Evolutionary conservation across 2,888 invertebrate species (phyloP).

Genomic region (Barypeithes pellucidus): DNA sequence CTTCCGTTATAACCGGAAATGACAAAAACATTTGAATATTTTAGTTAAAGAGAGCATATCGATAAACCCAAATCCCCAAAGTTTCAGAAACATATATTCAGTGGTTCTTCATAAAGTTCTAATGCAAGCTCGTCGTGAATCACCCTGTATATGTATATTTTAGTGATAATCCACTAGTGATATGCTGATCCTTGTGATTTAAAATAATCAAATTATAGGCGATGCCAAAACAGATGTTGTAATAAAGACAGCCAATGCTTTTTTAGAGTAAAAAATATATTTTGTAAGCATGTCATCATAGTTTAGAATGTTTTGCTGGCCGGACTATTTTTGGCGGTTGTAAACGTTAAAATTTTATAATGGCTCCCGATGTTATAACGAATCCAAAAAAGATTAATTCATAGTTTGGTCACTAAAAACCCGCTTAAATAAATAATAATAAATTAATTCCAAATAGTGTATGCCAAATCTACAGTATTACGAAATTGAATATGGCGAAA

Average conservation of each 20-base stretch:
- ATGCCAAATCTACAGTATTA: constrained; percentile 54
- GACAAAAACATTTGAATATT: too few species aligned
- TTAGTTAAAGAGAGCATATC: too few species aligned
- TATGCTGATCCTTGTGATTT: constrained; percentile 29
- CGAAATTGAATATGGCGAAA: constrained; percentile 39
- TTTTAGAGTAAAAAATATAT: constrained; percentile 28
- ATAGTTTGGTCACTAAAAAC: constrained; percentile 22
- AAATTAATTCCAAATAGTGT: constrained; percentile 51
- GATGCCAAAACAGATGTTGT: constrained; percentile 27
- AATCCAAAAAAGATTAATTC: too few species aligned
- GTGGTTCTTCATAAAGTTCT: too few species aligned
- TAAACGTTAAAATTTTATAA: neutral
- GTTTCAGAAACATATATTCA: too few species aligned
- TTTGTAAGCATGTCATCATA: constrained; percentile 33
- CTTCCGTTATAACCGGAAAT: too few species aligned
- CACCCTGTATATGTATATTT: too few species aligned
- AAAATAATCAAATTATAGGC: constrained; percentile 37
- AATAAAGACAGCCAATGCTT: constrained; percentile 34
- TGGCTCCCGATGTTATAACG: too few species aligned
- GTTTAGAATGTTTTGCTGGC: constrained; percentile 21
- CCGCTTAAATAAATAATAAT: constrained; percentile 19
- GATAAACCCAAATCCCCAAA: too few species aligned
- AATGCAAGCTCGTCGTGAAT: too few species aligned
- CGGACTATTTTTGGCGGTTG: neutral
- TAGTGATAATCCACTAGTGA: constrained; percentile 35